phyloP scores from a whole-genome alignment of 2,113 vertebrate species.

The Thalassarche chlororhynchos region DNA sequence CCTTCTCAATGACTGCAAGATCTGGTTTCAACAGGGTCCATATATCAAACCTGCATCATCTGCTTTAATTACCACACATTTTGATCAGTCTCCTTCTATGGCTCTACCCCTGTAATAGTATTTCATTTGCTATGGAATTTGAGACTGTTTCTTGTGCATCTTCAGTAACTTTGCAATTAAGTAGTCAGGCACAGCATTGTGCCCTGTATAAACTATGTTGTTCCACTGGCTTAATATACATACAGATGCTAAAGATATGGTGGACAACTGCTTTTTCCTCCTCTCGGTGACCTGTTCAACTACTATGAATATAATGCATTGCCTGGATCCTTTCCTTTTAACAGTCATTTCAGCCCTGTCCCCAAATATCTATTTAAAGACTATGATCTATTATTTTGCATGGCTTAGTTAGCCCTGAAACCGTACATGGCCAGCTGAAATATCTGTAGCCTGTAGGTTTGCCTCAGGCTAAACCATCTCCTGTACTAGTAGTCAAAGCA shows the following conservation, averaged over 20 bases:
- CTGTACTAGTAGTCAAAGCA: constrained; percentile 28
- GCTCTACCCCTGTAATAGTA: background rate
- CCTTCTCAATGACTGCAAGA: background rate
- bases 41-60: background rate
- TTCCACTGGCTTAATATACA: background rate
- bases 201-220: background rate
- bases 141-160: background rate
- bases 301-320: background rate
- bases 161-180: background rate
- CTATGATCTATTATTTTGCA: background rate
- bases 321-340: background rate
- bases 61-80: background rate
- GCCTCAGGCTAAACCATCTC: constrained; percentile 56
- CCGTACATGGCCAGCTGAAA: background rate
- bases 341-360: background rate
- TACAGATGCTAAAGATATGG: background rate
- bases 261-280: background rate
- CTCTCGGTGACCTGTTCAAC: background rate
- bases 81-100: background rate
- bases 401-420: background rate
- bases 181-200: background rate
- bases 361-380: constrained; percentile 23
- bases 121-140: background rate
- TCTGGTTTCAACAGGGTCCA: background rate
- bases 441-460: constrained; percentile 39